Evolutionary conservation across 2,888 invertebrate genomes (phyloP), one percentile per base, ranked within the genome.

Genomic region (Netelia melanura): DNA sequence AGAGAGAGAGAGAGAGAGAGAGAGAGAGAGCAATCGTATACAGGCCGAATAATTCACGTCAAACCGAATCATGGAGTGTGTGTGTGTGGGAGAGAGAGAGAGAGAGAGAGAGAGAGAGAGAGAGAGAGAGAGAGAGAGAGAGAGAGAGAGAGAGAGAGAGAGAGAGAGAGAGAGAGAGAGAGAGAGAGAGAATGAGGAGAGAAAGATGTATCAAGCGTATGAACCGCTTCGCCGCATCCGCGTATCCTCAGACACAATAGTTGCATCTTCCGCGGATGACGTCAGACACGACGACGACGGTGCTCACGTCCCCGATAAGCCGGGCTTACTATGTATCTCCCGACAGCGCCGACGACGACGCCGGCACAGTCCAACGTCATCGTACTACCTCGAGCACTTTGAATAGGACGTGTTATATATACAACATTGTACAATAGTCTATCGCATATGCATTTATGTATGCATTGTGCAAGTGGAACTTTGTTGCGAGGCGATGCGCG

Each of bases 291-390:
- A 21, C 23, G 23, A 80, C 65, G 65, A 58, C 44, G 56, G 52
- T 76, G 52, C 56, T 76, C 65, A 2, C 11, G 61, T 76, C 17
- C 56, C 65, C 65, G 79, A 79, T 83, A 75, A 83, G 79, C 72
- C 44, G 64, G 64, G 30, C 14, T 21, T 14, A 17, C 21, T 58
- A 54, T 75, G 64, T 75, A 30, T 48, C 21, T 65, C 38, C 72
- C 11, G 38, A 44, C 23, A 23, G 25, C 62, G 74, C 61, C 58
- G 62, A 62, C 68, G 76, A 58, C 75, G 38, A 56, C 58, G 67
- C 44, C 79, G 25, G 58, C 43, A 25, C 6, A 10, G 23, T 30
- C 43, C 48, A 10, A 48, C 48, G 48, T 48, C 67, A 67, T 67
- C n/a, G 67, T 58, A 58, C 54, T 21, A 23, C 44, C 65, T 56